Percentiles rank a stretch among this genome's conserved stretches.
Evolutionary conservation across 2,113 vertebrate genomes (phyloP).

Genomic region (Xenotilapia longispinis): DNA sequence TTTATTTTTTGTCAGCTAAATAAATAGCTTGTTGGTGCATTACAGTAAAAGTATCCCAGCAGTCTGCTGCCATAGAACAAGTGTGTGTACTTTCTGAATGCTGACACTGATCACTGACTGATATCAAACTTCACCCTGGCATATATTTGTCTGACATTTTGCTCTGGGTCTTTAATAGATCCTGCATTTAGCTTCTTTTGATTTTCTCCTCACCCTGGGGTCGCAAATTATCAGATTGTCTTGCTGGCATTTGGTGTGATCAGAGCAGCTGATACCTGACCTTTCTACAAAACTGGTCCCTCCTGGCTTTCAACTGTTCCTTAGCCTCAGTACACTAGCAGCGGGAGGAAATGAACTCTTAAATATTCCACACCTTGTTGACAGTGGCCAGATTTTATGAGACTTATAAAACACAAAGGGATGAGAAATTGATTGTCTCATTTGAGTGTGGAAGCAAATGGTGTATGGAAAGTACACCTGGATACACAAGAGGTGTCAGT

Average conservation of each 20-base stretch:
- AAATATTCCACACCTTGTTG: conserved; percentile 29
- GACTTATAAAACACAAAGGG: conserved; percentile 34
- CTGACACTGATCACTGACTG: conserved; percentile 24
- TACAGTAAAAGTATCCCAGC: not conserved
- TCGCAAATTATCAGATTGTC: conserved; percentile 49
- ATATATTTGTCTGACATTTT: conserved; percentile 57
- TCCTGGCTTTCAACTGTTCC: conserved; percentile 14
- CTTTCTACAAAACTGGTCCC: conserved; percentile 41
- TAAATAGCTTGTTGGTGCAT: not conserved
- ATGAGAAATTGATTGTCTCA: conserved; percentile 26
- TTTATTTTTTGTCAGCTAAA: not conserved
- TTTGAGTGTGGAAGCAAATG: conserved; percentile 8
- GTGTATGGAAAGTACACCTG: conserved; percentile 20
- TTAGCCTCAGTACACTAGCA: not conserved
- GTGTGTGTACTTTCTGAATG: not conserved
- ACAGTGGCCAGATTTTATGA: conserved; percentile 30
- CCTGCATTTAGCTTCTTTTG: conserved; percentile 17
- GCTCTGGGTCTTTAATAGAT: conserved; percentile 21
- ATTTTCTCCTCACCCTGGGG: conserved; percentile 21
- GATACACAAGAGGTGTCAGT: not conserved
- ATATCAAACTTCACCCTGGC: conserved; percentile 10
- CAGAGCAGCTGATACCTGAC: conserved; percentile 51
- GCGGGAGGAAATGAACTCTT: conserved; percentile 23
- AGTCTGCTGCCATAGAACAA: not conserved
- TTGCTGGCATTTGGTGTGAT: conserved; percentile 60